phyloP scores from a whole-genome alignment of 2,113 vertebrate species.

The Toxotes chatareus region DNA sequence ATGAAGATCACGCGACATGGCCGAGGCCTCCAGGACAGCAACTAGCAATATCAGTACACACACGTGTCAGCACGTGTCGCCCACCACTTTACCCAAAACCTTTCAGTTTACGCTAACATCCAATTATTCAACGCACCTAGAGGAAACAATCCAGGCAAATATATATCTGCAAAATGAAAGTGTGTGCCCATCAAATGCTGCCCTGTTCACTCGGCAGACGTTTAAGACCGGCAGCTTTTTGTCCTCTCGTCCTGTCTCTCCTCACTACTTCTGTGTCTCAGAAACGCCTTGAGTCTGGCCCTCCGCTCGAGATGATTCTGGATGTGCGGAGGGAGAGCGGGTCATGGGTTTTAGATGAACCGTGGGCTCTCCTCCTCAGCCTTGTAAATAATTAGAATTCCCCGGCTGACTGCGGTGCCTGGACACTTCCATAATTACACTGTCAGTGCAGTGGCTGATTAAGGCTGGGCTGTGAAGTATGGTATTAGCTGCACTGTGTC shows the following conservation, averaged over 20 bases:
- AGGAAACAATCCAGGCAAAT: not conserved
- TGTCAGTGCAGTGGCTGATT: constrained; percentile 82
- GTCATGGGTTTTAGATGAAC: constrained; percentile 56
- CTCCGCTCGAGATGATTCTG: constrained; percentile 36
- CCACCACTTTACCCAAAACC: not conserved
- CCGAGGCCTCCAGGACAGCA: no score
- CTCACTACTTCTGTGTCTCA: constrained; percentile 12
- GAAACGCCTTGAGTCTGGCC: constrained; percentile 9
- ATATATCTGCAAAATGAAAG: not conserved
- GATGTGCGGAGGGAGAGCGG: constrained; percentile 20
- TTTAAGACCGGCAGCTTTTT: not conserved
- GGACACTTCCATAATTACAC: constrained; percentile 86
- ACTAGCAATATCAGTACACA: no score
- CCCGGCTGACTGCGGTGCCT: constrained; percentile 67
- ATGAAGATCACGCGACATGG: no score
- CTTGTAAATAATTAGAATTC: constrained; percentile 82
- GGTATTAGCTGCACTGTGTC: constrained; percentile 70
- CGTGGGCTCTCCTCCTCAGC: constrained; percentile 45
- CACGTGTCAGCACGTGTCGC: no score
- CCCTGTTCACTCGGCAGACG: not conserved
- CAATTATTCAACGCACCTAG: not conserved
- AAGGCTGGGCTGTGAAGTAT: constrained; percentile 79
- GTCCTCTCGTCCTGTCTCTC: not conserved
- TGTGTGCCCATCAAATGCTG: not conserved
- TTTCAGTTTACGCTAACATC: not conserved